Evolutionary conservation across 2,888 invertebrate species (phyloP).

Genomic region (Mantis religiosa): DNA sequence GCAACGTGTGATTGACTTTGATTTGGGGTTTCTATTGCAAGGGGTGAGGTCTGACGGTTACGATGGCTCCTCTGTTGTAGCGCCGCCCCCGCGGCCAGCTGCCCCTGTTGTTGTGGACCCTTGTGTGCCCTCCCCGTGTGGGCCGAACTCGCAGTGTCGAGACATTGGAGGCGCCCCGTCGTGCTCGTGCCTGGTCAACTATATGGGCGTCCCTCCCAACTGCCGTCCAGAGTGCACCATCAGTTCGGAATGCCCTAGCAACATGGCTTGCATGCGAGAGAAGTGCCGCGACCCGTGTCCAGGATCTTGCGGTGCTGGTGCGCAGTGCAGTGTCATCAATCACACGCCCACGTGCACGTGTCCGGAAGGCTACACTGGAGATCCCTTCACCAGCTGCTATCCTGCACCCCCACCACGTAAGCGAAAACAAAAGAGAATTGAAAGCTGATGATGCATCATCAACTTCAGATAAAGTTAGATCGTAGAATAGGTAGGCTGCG

Average conservation of each 20-base stretch:
- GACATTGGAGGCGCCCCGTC: constrained; percentile 52
- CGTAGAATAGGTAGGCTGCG: not conserved
- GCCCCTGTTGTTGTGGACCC: constrained; percentile 41
- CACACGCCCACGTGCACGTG: constrained; percentile 51
- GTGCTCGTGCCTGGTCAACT: constrained; percentile 57
- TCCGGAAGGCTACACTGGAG: constrained; percentile 38
- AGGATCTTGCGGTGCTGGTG: constrained; percentile 64
- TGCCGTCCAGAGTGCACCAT: constrained; percentile 64
- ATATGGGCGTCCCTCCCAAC: constrained; percentile 62
- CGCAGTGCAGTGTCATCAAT: constrained; percentile 62
- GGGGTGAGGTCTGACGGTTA: not conserved
- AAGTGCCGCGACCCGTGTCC: constrained; percentile 75
- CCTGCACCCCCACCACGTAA: constrained; percentile 31
- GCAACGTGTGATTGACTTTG: not conserved
- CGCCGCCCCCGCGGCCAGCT: constrained; percentile 33
- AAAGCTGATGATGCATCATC: constrained; percentile 3
- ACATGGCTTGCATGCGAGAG: constrained; percentile 66
- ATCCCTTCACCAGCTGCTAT: constrained; percentile 38
- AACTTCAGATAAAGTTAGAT: not conserved
- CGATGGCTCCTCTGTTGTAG: constrained; percentile 20
- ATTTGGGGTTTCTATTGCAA: not conserved
- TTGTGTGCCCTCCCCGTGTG: constrained; percentile 51
- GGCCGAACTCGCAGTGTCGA: constrained; percentile 57
- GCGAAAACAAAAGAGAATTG: not conserved
- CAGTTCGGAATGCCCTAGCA: constrained; percentile 64